Percentiles rank a stretch among this genome's conserved stretches.
Conservation (phyloP, 1,140 invertebrate genomes). For the Papilio polyxenes region DNA sequence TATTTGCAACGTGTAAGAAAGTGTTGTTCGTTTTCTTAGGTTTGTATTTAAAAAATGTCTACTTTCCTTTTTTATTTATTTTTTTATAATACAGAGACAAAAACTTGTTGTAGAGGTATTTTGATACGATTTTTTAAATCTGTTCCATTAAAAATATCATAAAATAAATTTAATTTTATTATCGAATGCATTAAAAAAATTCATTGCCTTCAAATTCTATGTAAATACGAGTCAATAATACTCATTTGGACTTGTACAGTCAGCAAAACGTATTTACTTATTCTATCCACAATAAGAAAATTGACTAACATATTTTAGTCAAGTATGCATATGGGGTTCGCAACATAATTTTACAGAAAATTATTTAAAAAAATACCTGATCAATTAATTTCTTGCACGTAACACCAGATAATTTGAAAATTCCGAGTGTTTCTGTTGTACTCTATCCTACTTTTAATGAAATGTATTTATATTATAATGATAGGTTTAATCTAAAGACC, state of each 20-base stretch:
- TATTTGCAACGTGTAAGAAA: neutral
- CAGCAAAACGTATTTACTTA: neutral
- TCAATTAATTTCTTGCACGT: no score
- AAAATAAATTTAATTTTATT: neutral
- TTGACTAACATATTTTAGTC: neutral
- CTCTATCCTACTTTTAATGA: no score
- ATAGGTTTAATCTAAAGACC: neutral
- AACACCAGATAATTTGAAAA: no score
- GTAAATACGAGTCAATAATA: slow-evolving; percentile 1
- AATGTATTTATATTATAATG: neutral
- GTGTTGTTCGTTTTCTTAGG: neutral
- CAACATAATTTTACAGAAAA: no score
- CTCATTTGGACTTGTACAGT: neutral
- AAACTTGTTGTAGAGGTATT: neutral
- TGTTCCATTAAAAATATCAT: neutral
- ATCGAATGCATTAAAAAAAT: neutral
- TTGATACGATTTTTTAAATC: no score
- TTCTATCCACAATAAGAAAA: neutral
- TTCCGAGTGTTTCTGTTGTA: no score
- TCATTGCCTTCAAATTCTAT: neutral
- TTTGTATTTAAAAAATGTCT: no score
- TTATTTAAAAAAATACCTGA: no score
- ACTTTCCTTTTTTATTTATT: no score
- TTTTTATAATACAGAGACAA: neutral
- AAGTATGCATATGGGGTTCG: neutral